Base-by-base conservation (phyloP, 2,888 invertebrate genomes). In the Pantelozetes paolii region DNA sequence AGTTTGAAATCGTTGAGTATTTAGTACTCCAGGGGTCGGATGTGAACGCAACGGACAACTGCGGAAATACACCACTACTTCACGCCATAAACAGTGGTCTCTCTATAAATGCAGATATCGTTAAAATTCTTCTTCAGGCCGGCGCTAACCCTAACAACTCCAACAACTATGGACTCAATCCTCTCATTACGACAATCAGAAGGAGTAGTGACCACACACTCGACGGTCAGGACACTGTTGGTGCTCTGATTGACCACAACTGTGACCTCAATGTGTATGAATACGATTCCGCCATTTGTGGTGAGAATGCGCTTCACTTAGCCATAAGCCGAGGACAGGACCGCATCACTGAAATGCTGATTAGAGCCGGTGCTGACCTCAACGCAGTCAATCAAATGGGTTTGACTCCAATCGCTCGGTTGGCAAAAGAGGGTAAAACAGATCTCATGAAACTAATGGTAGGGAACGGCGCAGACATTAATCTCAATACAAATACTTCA, bases 1-100 rank as follows among this genome's bases (percentile, higher is more conserved):
- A 78, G 20, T 64, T 73, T 2, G 77, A 77, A 36, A 75, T 78
- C 30, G 77, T 78, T 6, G 40, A 76, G 59, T 76, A 76, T 20
- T 73, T 80, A 28, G 73, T 78, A 70, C 59, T 71, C 9, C 69
- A 64, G 28, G 79, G 79, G 1, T 77, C 78, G 1, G 74, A 79
- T 75, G 76, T 80, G 15, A 77, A 78, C 45, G 64, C 76, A 1
- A 13, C 9, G 1, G 78, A 79, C 71, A 59, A 45, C 1, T 74
- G 74, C 28, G 78, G 79, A 3, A 77, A 77, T 11, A 74, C 77
- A 6, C 79, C 80, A 9, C 76, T 80, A 45, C 77, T 79, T 75
- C 75, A 75, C 20, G 78, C 76, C n/a, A 69, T 76, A 8, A 74
- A 71, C 18, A 23, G 48, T 32, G 73, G 74, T 18, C 67, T 62